Evolutionary conservation across 1,140 invertebrate genomes (phyloP).

Genomic region (Zaprionus gabonicus): DNA sequence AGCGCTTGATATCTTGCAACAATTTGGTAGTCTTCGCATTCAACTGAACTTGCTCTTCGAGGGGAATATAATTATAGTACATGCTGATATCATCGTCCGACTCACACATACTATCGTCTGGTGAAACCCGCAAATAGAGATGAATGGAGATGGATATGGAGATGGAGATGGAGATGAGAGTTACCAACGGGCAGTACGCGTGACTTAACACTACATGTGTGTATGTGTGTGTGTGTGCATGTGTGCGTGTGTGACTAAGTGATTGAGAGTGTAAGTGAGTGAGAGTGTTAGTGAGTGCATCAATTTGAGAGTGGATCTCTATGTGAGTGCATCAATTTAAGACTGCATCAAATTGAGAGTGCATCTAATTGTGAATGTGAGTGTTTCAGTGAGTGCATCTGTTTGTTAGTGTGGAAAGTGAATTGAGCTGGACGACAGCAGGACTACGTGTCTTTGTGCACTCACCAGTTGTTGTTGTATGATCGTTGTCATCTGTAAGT

Average conservation of each 20-base stretch:
- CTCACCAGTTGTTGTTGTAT: slow-evolving; percentile 62
- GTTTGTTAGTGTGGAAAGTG: not conserved
- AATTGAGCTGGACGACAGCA: not conserved
- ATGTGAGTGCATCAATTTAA: too few relatives aligned
- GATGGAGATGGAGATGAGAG: not conserved
- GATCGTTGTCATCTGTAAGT: slow-evolving; percentile 25
- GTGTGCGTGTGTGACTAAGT: not conserved
- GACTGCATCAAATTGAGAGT: too few relatives aligned
- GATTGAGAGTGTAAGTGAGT: not conserved
- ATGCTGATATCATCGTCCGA: slow-evolving; percentile 34
- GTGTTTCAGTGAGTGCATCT: not conserved
- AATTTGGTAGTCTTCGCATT: slow-evolving; percentile 34
- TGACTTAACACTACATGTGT: not conserved
- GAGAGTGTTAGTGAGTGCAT: too few relatives aligned
- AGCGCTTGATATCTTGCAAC: slow-evolving; percentile 54
- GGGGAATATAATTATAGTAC: slow-evolving; percentile 20
- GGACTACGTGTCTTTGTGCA: slow-evolving; percentile 31
- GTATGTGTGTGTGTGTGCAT: not conserved
- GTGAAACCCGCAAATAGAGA: slow-evolving; percentile 10
- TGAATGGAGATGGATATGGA: not conserved
- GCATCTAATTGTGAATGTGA: too few relatives aligned
- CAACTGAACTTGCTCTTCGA: slow-evolving; percentile 37
- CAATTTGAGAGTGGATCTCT: too few relatives aligned
- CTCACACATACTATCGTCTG: slow-evolving; percentile 21
- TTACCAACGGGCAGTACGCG: slow-evolving; percentile 1